Base-by-base conservation (phyloP, 2,888 invertebrate genomes). In the Dilophus febrilis region DNA sequence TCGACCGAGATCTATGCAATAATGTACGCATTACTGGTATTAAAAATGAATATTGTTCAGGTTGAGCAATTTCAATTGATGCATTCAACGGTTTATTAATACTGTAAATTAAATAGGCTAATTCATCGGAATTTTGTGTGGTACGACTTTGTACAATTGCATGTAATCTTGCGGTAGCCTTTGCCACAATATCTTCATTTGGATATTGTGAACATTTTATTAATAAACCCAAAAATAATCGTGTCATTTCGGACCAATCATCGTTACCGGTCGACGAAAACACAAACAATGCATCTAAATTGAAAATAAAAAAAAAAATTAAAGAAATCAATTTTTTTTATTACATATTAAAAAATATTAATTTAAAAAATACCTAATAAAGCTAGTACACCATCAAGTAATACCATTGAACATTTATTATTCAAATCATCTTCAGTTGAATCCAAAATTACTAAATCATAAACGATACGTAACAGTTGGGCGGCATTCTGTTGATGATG, bases 21-120 rank as follows among this genome's bases (percentile, higher is more conserved):
- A 75, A 52, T 0, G 72, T 70, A 52, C 72, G 71, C 61, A 74
- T 61, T 12, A 74, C 69, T 2, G 74, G 73, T 54, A 73, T 68
- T 18, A 74, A 53, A 50, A 71, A 73, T 3, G 70, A 68, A 52
- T 72, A 72, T 48, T 70, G 71, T 46, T 73, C 72, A 8, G 65
- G 59, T 45, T 66, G 64, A 11, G 62, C 60, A 49, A 58, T 66
- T 54, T 64, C 60, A 40, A 67, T 58, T 31, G 66, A 60, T 48
- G 55, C 57, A 43, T 64, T 61, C 30, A 67, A 49, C 22, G 64
- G 64, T 40, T 58, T 55, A 38, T 65, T 64, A 18, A 67, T 58
- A 43, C 61, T 62, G 44, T 57, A 66, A 16, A 67, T 48, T 11
- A 73, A 52, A 50, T 66, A 72, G 3, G 70, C 68, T 19, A 70